Conservation (phyloP, 2,797 vertebrate genomes). For the Malacoctenus gilli region DNA sequence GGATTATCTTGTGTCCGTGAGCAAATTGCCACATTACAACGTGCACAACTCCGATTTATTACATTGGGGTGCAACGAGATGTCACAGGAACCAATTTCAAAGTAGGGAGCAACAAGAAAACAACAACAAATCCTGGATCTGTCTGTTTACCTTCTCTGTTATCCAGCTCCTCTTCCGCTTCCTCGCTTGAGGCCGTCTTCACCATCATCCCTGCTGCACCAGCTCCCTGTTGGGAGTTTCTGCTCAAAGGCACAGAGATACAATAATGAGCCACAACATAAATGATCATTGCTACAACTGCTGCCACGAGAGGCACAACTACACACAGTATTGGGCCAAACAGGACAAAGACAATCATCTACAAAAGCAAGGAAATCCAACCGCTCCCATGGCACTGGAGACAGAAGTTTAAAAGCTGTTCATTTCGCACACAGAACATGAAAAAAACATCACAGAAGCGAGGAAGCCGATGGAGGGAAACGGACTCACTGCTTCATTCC, state of each 20-base stretch:
- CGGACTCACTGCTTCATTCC: slow-evolving; percentile 63
- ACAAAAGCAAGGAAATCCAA: slow-evolving; percentile 32
- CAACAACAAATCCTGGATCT: neutral
- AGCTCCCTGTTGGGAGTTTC: slow-evolving; percentile 59
- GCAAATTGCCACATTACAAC: too few relatives aligned
- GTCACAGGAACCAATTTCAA: too few relatives aligned
- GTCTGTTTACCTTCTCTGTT: slow-evolving; percentile 85
- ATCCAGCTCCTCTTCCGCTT: slow-evolving; percentile 74
- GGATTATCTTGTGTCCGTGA: too few relatives aligned
- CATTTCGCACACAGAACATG: slow-evolving; percentile 24
- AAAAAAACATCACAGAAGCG: slow-evolving; percentile 34
- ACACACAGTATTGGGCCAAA: slow-evolving; percentile 64
- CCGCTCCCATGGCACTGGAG: slow-evolving; percentile 51
- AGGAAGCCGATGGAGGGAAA: slow-evolving; percentile 49
- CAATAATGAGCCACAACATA: slow-evolving; percentile 69
- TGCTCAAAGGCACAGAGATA: slow-evolving; percentile 63
- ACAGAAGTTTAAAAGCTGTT: slow-evolving; percentile 33
- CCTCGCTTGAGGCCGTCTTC: slow-evolving; percentile 78
- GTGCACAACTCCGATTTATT: too few relatives aligned
- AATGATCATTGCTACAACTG: slow-evolving; percentile 56
- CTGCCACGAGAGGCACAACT: slow-evolving; percentile 55
- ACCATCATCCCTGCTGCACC: slow-evolving; percentile 45
- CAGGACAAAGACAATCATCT: slow-evolving; percentile 67
- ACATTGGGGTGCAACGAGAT: too few relatives aligned
- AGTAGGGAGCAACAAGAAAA: too few relatives aligned